Base-by-base conservation (phyloP, 2,888 invertebrate genomes). In the Gymnoscelis rufifasciata region DNA sequence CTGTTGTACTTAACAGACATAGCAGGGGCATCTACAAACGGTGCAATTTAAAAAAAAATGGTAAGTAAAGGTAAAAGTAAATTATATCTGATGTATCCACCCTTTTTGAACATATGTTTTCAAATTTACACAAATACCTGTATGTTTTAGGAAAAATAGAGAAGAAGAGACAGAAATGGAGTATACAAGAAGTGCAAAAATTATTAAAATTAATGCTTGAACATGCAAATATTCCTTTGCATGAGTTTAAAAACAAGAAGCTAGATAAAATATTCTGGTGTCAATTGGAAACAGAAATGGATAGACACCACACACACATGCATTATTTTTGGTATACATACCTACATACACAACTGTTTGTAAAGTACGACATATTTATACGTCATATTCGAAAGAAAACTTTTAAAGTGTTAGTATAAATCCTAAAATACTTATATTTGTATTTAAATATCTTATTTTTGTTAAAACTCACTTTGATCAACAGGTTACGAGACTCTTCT, bases 301-400 rank as follows among this genome's bases (percentile, higher is more conserved):
- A 69, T 2, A 71, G 74, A 2, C 59, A 68, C 27, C 65, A 71
- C 47, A 27, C 54, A 27, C 56, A 71, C 55, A 61, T 83, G 47
- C 68, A 74, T 55, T 41, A 39, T 8, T 80, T 78, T 66, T 86
- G 86, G 86, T 65, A 73, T 41, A 38, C 43, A 2, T 66, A 52
- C 42, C 67, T 86, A 6, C 82, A 84, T 68, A 66, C 66, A 0
- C 84, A 84, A 59, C 33, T 84, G 13, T 86, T 79, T 71, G 71
- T 77, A 1, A 69, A 70, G 53, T 52, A 58, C 43, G 67, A 71
- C 60, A 40, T 83, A 0, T 80, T 74, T 64, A 30, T 78, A 8
- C 68, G 67, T 27, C n/a, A 66, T 58, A 52, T 27, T 83, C 3
- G 59, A 70, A 40, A 74, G 56, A 52, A 63, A 58, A 47, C 39